phyloP scores from a whole-genome alignment of 2,113 vertebrate genomes.

The Smithornis capensis region DNA sequence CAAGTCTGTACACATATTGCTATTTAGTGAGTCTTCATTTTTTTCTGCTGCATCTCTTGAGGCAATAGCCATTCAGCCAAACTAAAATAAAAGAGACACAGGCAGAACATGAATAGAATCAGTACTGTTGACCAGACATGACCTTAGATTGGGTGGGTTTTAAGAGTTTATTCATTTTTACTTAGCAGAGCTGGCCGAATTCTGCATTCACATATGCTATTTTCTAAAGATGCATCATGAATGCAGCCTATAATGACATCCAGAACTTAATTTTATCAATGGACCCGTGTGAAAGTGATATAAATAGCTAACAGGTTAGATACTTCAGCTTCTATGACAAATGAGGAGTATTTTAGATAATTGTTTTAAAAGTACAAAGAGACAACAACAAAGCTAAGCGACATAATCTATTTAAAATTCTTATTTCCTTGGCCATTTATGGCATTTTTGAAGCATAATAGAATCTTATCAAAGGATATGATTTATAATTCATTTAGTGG shows the following conservation, averaged over 20 bases:
- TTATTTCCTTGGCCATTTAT: neutral
- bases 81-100: neutral
- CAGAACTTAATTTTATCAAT: neutral
- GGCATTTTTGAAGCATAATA: neutral
- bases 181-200: neutral
- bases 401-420: neutral
- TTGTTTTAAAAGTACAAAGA: neutral
- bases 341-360: neutral
- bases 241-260: neutral
- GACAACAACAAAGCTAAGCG: neutral
- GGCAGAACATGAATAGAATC: neutral
- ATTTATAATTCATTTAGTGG: neutral
- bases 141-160: neutral
- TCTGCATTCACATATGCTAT: neutral
- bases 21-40: neutral
- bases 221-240: neutral
- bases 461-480: neutral
- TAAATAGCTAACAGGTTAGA: neutral
- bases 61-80: neutral
- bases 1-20: neutral
- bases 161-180: neutral
- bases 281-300: neutral
- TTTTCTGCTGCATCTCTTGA: neutral
- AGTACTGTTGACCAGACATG: neutral
- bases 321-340: neutral